Evolutionary conservation across 2,113 vertebrate genomes (phyloP).

Genomic region (Centropus bengalensis): DNA sequence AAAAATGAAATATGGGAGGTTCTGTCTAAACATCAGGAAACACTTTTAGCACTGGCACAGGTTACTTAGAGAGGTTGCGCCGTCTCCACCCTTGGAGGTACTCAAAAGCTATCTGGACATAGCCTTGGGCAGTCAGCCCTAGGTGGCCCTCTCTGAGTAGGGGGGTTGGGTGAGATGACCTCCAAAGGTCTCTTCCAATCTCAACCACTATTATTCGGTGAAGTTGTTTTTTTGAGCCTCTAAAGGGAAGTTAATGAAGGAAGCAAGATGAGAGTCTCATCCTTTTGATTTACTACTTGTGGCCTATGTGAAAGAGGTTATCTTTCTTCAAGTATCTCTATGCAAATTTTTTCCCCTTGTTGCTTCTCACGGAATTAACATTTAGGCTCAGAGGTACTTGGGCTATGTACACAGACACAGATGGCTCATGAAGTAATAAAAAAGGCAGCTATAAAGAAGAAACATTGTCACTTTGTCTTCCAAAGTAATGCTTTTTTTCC

Average conservation of each 20-base stretch:
- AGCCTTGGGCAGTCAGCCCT: background rate
- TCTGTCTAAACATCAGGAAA: background rate
- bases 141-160: background rate
- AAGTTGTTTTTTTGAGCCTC: background rate
- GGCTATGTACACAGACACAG: background rate
- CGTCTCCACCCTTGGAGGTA: background rate
- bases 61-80: background rate
- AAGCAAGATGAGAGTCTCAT: background rate
- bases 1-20: background rate
- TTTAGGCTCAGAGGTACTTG: background rate
- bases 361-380: background rate
- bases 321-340: background rate
- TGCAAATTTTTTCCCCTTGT: background rate
- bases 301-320: background rate
- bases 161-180: rapidly evolving
- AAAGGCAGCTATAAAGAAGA: background rate
- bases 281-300: background rate
- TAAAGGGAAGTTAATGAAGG: background rate
- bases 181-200: background rate
- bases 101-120: background rate
- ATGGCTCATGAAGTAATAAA: background rate
- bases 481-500: background rate
- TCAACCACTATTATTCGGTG: background rate
- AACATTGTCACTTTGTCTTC: background rate
- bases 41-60: background rate